Percentiles rank a stretch among this genome's conserved stretches.
Conservation (phyloP, 2,113 vertebrate genomes). For the Salvelinus fontinalis region DNA sequence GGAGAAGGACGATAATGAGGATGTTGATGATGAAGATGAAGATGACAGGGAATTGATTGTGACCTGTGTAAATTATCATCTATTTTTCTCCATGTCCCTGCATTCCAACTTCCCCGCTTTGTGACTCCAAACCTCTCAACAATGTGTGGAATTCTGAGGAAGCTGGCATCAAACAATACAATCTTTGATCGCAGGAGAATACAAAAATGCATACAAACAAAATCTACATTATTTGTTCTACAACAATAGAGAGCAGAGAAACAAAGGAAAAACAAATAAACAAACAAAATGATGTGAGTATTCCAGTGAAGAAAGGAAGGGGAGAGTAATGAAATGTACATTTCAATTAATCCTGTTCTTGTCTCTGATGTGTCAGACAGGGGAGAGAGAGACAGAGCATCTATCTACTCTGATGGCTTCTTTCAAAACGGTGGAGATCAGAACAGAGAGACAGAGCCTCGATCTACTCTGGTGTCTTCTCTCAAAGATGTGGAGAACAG, state of each 20-base stretch:
- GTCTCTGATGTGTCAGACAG: conserved; percentile 38
- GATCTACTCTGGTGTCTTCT: too few relatives aligned
- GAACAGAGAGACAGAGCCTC: too few relatives aligned
- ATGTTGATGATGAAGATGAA: not conserved
- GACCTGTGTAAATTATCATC: not conserved
- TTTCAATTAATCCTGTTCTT: conserved; percentile 49
- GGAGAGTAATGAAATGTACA: conserved; percentile 60
- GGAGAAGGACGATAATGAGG: too few relatives aligned
- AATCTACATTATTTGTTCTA: conserved; percentile 58
- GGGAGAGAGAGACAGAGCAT: too few relatives aligned
- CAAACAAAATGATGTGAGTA: conserved; percentile 70
- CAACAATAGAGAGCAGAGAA: conserved; percentile 67
- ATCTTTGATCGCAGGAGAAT: conserved; percentile 12
- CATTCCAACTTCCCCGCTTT: not conserved
- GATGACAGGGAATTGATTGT: not conserved
- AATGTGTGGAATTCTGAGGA: not conserved
- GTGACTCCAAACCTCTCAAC: not conserved
- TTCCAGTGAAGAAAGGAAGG: conserved; percentile 43
- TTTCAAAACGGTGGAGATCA: too few relatives aligned
- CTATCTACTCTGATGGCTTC: too few relatives aligned
- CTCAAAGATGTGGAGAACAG: too few relatives aligned
- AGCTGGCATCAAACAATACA: conserved; percentile 59
- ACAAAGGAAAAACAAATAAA: conserved; percentile 71
- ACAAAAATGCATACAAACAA: conserved; percentile 62
- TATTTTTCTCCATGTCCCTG: not conserved